Percentiles rank a stretch among this genome's conserved stretches.
Conservation (phyloP, 2,113 vertebrate genomes). For the Plecotus auritus region DNA sequence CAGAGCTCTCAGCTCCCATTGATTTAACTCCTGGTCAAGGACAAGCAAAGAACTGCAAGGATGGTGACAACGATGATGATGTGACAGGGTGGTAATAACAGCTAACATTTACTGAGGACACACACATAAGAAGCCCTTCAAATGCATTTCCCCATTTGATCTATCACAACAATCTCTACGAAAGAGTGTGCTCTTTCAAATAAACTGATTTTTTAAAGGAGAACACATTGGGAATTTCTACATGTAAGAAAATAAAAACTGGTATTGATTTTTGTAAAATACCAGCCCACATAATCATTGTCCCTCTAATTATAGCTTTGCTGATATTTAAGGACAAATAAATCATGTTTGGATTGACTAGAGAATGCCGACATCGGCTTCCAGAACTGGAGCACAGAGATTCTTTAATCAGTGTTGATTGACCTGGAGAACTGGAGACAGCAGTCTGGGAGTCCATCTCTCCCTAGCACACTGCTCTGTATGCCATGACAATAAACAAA, state of each 20-base stretch:
- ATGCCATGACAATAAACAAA: neutral
- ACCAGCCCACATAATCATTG: neutral
- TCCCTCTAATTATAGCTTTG: neutral
- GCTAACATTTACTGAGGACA: neutral
- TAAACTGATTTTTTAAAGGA: neutral
- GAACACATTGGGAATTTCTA: neutral
- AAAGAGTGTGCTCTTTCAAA: constrained; percentile 15
- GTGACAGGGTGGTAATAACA: neutral
- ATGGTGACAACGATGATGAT: neutral
- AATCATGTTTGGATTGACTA: neutral
- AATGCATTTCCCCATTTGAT: neutral
- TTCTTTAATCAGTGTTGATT: neutral
- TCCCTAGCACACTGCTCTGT: neutral
- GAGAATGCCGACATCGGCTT: neutral
- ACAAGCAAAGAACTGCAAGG: neutral
- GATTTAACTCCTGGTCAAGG: neutral
- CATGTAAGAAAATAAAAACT: neutral
- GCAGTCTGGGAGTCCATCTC: neutral
- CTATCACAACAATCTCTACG: neutral
- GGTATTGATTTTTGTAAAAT: neutral
- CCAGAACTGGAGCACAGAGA: neutral
- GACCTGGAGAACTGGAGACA: neutral
- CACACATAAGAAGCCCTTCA: neutral
- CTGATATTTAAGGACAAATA: neutral
- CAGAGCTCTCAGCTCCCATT: neutral